Percentiles rank a stretch among this genome's conserved stretches.
Conservation (phyloP, 2,113 vertebrate genomes). For the Corapipo altera region DNA sequence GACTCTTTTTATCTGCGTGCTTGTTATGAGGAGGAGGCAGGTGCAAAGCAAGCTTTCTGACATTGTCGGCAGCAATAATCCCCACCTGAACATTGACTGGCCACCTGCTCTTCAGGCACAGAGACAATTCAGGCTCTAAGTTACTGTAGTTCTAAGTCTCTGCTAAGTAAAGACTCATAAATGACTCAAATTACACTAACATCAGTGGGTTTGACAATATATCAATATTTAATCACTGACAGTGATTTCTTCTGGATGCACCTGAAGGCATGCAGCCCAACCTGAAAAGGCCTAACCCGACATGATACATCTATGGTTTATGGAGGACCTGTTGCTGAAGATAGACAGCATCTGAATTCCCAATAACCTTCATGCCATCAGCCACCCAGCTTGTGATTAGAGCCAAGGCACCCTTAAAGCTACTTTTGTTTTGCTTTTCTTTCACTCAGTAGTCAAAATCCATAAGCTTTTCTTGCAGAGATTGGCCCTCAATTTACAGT, state of each 20-base stretch:
- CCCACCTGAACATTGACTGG: conserved; percentile 65
- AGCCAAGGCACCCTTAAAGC: background rate
- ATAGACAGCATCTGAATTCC: background rate
- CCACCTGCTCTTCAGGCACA: conserved; percentile 70
- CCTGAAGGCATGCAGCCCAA: conserved; percentile 5
- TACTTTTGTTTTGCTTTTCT: background rate
- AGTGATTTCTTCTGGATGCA: conserved; percentile 47
- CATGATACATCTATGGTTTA: conserved; percentile 15
- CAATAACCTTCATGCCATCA: background rate
- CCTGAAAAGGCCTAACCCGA: background rate
- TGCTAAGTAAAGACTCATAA: conserved; percentile 71
- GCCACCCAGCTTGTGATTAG: background rate
- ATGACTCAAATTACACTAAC: conserved; percentile 56
- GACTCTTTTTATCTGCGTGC: conserved; percentile 49
- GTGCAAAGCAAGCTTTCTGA: conserved; percentile 66
- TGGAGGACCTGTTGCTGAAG: background rate
- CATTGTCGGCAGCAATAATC: conserved; percentile 43
- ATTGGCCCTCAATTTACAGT: background rate
- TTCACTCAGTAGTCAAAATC: background rate
- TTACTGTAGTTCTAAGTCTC: conserved; percentile 27
- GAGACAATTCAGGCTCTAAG: conserved; percentile 71
- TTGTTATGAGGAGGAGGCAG: conserved; percentile 66
- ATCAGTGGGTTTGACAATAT: conserved; percentile 35
- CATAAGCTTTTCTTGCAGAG: background rate
- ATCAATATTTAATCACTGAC: conserved; percentile 43